Base-by-base conservation (phyloP, 2,888 invertebrate species). In the Halictus ligatus region DNA sequence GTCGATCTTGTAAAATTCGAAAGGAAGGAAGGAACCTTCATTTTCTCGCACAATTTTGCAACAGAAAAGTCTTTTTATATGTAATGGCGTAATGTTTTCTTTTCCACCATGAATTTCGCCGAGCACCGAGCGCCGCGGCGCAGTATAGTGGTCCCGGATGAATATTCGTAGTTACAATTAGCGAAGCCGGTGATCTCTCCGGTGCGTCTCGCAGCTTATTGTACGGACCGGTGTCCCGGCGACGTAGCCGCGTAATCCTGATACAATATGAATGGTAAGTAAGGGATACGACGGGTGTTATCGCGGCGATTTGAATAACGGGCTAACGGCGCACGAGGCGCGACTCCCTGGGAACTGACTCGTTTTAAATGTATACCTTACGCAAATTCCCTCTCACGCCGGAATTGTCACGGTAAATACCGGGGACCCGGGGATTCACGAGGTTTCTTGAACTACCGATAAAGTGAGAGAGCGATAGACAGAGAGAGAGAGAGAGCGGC, bases 121-220 rank as follows among this genome's bases (percentile, higher is more conserved):
- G 1, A 54, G 54, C 21, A 54, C 21, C 54, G 54, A 54, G 54
- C 8, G 10, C 54, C 8, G 10, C 54, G 21, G 60, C 18, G 64
- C 7, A 21, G 8, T 10, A 69, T 21, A 35, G 3, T 29, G n/a
- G 54, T 43, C 50, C 72, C 43, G 75, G 35, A 40, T 84, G 87
- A 87, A 89, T 87, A 89, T 84, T 87, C 88, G 75, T 54, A 82
- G 79, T 83, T 74, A 75, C 79, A 89, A 87, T 89, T 89, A 86
- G 69, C 78, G 67, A 64, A 8, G 25, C 54, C 48, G 50, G 25
- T 82, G 82, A 85, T 81, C 78, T 88, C 75, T 60, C 29, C 40
- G 10, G n/a, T 40, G 46, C 64, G 25, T 46, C 25, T 74, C 74
- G 73, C 69, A 67, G n/a, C 82, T 77, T 80, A 80, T 84, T 80